Evolutionary conservation across 2,113 vertebrate genomes (phyloP).

Genomic region (Heterotis niloticus): DNA sequence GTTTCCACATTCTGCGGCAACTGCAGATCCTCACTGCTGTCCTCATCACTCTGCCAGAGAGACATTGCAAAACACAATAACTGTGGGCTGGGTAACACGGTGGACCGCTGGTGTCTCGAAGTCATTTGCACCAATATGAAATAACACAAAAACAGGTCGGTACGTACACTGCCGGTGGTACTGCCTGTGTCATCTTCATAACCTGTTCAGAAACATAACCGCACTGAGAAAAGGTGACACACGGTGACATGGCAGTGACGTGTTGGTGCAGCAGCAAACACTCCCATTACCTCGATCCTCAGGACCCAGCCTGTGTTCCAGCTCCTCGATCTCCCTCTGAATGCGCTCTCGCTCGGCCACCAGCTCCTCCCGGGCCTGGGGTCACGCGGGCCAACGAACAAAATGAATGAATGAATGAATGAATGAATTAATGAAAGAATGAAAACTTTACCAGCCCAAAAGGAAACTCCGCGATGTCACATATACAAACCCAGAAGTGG

Average conservation of each 20-base stretch:
- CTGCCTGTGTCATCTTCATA: conserved; percentile 26
- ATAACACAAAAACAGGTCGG: background rate
- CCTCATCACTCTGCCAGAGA: conserved; percentile 49
- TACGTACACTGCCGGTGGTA: conserved; percentile 38
- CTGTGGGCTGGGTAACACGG: too few species aligned
- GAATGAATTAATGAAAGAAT: background rate
- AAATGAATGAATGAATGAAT: background rate
- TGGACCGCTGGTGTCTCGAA: background rate
- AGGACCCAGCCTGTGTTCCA: conserved; percentile 64
- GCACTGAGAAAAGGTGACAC: background rate
- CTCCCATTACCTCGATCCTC: conserved; percentile 22
- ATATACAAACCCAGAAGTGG: too few species aligned
- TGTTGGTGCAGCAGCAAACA: background rate
- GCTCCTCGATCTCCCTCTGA: conserved; percentile 65
- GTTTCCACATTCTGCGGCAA: conserved; percentile 70
- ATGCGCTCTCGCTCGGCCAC: conserved; percentile 60
- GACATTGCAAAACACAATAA: background rate
- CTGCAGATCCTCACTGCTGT: conserved; percentile 46
- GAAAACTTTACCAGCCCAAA: background rate
- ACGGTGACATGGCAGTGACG: background rate
- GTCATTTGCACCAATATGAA: background rate
- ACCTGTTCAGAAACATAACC: conserved; percentile 29
- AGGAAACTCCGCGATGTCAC: too few species aligned
- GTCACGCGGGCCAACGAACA: background rate
- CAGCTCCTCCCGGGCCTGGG: conserved; percentile 43